These are phyloP conservation scores for Erebia palarica DNA, from an alignment of 2,888 invertebrate species.

Conservation along the genomic window DNA sequence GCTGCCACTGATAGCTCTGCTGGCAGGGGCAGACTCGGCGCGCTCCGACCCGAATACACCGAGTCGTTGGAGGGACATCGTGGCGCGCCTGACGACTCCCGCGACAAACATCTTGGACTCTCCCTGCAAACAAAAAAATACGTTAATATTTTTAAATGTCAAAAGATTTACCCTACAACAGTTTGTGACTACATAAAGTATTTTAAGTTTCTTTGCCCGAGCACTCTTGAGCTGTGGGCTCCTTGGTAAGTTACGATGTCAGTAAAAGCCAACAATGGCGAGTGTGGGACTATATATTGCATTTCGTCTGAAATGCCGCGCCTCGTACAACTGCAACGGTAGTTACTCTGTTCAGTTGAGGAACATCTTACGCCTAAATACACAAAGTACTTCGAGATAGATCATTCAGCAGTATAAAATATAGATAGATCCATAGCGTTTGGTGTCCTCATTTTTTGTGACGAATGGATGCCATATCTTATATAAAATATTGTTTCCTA, in stretches of 20 bases:
- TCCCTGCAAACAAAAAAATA: slow-evolving; percentile 85
- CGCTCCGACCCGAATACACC: slow-evolving; percentile 86
- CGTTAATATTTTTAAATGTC: not conserved
- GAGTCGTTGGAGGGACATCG: slow-evolving; percentile 91
- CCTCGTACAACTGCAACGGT: not conserved
- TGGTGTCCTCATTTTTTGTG: slow-evolving; percentile 14
- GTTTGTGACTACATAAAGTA: not conserved
- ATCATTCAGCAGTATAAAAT: not conserved
- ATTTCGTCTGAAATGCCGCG: slow-evolving; percentile 11
- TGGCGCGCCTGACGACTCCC: slow-evolving; percentile 89
- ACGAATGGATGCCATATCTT: slow-evolving; percentile 12
- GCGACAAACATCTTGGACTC: slow-evolving; percentile 91
- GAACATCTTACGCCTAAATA: slow-evolving; percentile 1
- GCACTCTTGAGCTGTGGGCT: slow-evolving; percentile 12
- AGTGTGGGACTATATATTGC: slow-evolving; percentile 9
- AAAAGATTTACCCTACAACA: slow-evolving; percentile 1
- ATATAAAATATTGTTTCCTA: slow-evolving; percentile 15
- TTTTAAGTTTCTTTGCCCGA: slow-evolving; percentile 9
- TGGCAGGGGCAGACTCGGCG: slow-evolving; percentile 72
- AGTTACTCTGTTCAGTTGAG: slow-evolving; percentile 8
- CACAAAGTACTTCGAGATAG: not conserved
- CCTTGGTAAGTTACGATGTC: slow-evolving; percentile 13
- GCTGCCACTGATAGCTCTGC: slow-evolving; percentile 86
- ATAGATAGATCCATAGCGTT: not conserved
- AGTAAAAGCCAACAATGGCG: slow-evolving; percentile 20